These are phyloP conservation scores for Alcedo atthis DNA, from an alignment of 2,797 vertebrate species.

Conservation along the genomic window DNA sequence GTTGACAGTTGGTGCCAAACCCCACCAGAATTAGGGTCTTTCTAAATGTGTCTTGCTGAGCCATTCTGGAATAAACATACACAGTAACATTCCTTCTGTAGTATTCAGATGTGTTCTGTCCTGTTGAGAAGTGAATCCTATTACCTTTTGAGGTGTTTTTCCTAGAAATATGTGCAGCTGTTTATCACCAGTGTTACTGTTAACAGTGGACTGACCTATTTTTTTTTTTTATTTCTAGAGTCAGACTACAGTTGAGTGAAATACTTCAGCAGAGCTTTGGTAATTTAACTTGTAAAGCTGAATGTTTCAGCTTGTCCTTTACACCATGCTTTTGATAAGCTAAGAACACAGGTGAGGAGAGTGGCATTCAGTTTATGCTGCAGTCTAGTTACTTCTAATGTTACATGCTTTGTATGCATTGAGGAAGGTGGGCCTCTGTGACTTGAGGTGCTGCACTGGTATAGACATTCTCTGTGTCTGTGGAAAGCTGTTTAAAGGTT, in stretches of 20 bases:
- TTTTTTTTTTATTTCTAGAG: neutral
- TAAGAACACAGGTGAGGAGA: neutral
- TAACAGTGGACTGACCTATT: neutral
- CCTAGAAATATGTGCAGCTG: rapidly evolving
- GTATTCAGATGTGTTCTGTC: neutral
- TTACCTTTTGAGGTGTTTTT: neutral
- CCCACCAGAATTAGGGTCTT: neutral
- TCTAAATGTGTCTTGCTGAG: neutral
- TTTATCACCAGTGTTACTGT: neutral
- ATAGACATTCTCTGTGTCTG: neutral
- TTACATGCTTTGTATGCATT: neutral
- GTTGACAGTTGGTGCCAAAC: neutral
- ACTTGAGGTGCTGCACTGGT: neutral
- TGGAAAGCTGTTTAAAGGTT: neutral
- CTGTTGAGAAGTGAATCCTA: neutral
- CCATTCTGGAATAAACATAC: neutral
- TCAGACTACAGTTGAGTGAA: neutral
- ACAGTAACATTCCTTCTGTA: neutral
- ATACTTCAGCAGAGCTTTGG: neutral
- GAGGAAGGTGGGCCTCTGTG: neutral
- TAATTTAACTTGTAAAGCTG: neutral
- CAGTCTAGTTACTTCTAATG: neutral
- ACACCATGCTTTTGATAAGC: neutral
- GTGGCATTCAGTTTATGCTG: neutral
- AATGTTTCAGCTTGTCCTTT: neutral